Percentiles rank a stretch among this genome's conserved stretches.
These are phyloP conservation scores for Metopolophium dirhodum DNA, from an alignment of 1,140 invertebrate genomes.

Conservation along the genomic window DNA sequence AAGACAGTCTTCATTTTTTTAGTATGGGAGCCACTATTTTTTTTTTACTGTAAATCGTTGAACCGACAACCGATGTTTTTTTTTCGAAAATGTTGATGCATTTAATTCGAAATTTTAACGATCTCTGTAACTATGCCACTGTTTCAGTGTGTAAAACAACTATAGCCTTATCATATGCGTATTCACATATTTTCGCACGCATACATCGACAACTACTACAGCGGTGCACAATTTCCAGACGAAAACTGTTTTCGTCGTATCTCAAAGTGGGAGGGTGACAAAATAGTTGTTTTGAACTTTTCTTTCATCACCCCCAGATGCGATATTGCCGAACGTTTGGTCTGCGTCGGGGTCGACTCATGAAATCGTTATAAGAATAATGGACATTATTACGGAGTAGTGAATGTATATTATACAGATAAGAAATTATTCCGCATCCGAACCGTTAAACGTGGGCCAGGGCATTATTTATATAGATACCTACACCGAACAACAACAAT, in stretches of 20 bases:
- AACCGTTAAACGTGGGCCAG: neutral
- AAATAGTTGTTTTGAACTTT: neutral
- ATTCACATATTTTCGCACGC: neutral
- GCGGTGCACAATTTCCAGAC: neutral
- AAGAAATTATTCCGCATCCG: constrained; percentile 7
- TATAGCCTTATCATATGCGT: neutral
- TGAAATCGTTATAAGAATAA: neutral
- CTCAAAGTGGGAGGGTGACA: neutral
- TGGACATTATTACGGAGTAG: neutral
- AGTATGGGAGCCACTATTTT: no score
- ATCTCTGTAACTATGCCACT: neutral
- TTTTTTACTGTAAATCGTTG: no score
- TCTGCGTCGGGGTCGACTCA: neutral
- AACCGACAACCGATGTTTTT: no score
- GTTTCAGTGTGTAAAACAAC: neutral
- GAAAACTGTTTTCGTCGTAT: neutral
- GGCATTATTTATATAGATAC: neutral
- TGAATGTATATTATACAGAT: neutral
- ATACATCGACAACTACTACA: neutral
- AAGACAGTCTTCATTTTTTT: no score
- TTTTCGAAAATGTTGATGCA: neutral
- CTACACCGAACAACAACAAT: neutral
- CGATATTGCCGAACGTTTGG: neutral
- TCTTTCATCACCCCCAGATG: neutral
- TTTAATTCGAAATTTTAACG: neutral